Conservation (phyloP, 2,797 vertebrate species). For the Propithecus perrieri region DNA sequence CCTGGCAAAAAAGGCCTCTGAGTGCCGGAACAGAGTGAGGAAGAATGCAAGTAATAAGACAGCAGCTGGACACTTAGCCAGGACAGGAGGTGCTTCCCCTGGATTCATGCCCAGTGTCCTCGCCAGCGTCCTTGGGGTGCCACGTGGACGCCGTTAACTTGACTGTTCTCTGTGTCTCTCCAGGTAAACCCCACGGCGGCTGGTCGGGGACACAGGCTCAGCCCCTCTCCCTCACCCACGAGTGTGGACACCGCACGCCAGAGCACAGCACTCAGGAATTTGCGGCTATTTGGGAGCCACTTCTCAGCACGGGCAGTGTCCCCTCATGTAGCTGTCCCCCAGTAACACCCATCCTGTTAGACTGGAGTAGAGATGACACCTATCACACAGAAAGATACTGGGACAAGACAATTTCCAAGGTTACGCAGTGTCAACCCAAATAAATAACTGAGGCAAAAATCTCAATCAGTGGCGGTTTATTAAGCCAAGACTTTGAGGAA, state of each 20-base stretch:
- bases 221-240: neutral
- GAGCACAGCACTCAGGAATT: accelerated
- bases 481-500: neutral
- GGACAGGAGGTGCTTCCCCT: neutral
- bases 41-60: neutral
- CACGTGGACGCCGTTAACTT: too few relatives aligned
- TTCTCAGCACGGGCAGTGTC: neutral
- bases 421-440: neutral
- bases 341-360: neutral
- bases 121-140: neutral
- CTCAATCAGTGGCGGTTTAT: too few relatives aligned
- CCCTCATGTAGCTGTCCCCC: too few relatives aligned
- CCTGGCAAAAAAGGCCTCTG: neutral
- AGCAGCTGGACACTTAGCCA: neutral
- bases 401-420: neutral
- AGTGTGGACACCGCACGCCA: too few relatives aligned
- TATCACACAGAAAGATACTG: neutral
- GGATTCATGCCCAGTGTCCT: neutral
- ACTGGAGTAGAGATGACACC: neutral
- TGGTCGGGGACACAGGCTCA: neutral
- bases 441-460: neutral
- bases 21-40: neutral
- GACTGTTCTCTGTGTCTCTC: neutral
- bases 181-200: neutral
- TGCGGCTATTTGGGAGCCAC: too few relatives aligned